Percentiles rank a stretch among this genome's conserved stretches.
phyloP scores from a whole-genome alignment of 2,113 vertebrate genomes.

The Mirza zaza region DNA sequence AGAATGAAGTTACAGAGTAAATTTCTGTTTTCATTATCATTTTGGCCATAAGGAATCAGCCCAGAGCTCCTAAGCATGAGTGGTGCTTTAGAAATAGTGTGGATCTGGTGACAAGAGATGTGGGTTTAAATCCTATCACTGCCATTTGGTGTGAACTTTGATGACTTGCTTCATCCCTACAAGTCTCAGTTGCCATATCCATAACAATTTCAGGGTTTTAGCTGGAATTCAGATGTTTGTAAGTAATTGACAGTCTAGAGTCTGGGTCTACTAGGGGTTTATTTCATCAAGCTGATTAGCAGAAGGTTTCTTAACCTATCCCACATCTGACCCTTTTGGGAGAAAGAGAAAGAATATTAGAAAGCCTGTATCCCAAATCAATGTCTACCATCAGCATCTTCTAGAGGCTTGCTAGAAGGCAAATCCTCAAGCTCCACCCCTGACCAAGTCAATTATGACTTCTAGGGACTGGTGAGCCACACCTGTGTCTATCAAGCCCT shows the following conservation, averaged over 20 bases:
- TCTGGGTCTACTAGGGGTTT: neutral
- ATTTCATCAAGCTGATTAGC: neutral
- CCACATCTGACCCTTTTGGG: neutral
- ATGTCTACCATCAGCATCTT: neutral
- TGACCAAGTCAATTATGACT: neutral
- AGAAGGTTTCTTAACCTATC: neutral
- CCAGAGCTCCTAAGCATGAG: neutral
- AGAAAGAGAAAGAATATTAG: neutral
- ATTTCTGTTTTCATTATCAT: slow-evolving; percentile 2
- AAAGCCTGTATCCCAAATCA: neutral
- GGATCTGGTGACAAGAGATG: neutral
- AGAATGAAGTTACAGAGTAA: neutral
- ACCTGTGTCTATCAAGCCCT: neutral
- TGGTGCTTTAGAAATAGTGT: neutral
- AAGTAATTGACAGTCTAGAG: neutral
- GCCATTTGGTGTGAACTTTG: neutral
- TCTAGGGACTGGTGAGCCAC: too few species aligned
- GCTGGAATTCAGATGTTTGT: neutral
- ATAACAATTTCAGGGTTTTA: neutral
- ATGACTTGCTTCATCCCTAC: neutral
- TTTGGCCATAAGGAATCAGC: neutral
- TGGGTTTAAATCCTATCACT: neutral
- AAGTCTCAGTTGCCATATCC: neutral
- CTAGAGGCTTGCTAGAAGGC: accelerated
- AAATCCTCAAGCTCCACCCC: neutral